phyloP scores from a whole-genome alignment of 2,113 vertebrate genomes.

The Hydrolagus affinis region DNA sequence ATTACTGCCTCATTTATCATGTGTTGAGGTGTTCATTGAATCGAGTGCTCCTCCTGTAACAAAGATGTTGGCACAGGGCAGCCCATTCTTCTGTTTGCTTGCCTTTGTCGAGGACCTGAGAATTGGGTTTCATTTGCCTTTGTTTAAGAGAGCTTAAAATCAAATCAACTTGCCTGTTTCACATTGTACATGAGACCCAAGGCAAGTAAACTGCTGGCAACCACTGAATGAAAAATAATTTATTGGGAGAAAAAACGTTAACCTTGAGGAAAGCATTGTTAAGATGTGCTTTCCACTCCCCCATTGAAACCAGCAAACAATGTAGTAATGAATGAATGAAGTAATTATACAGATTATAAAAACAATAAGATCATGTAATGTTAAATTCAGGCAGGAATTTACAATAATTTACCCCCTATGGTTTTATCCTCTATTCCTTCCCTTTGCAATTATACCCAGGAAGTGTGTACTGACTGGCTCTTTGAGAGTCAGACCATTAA shows the following conservation, averaged over 20 bases:
- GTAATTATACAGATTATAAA: too few species aligned
- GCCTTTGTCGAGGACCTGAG: not conserved
- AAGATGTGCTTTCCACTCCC: not conserved
- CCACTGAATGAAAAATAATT: not conserved
- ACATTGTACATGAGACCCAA: not conserved
- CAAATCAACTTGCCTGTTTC: not conserved
- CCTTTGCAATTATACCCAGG: too few species aligned
- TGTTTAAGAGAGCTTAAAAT: slow-evolving; percentile 5
- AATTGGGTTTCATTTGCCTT: slow-evolving; percentile 19
- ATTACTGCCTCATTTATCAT: slow-evolving; percentile 14
- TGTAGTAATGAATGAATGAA: too few species aligned
- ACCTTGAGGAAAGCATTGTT: not conserved
- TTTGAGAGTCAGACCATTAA: too few species aligned
- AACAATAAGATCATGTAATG: too few species aligned
- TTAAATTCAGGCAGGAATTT: too few species aligned
- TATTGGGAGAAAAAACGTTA: too few species aligned
- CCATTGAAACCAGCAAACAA: not conserved
- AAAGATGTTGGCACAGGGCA: not conserved
- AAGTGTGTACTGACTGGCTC: too few species aligned
- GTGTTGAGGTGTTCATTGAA: not conserved
- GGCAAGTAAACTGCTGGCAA: not conserved
- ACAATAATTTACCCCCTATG: too few species aligned
- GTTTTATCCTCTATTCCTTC: too few species aligned
- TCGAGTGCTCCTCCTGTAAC: not conserved
- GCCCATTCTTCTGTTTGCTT: not conserved